Base-by-base conservation (phyloP, 2,113 vertebrate genomes). In the Spea bombifrons region DNA sequence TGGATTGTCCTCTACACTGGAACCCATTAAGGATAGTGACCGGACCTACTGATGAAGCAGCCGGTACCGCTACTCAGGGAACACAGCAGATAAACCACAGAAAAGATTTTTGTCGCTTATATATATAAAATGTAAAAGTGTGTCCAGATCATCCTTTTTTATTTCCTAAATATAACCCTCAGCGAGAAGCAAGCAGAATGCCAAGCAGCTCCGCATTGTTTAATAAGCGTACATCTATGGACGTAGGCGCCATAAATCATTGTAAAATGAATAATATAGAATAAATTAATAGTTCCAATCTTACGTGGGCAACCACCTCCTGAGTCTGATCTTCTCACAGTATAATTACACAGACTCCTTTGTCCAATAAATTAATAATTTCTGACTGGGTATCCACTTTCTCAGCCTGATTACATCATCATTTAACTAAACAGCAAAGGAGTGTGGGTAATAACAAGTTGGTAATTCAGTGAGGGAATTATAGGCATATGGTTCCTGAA, bases 211-310 rank as follows among this genome's bases (percentile, higher is more conserved):
- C 2, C 55, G 12, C 55, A 13, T 59, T 13, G 55, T 13, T 30
- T 30, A 30, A 30, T 30, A 30, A 30, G 30, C 10, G 10, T 13
- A 13, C 52, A 3, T 47, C 52, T 59, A 46, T 44, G 3, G 16
- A 17, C 45, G 16, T 5, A 15, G 9, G 57, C 30, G 8, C 46
- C 12, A 67, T 67, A 67, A 67, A 10, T 66, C 73, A 66, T 50
- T 10, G 44, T 5, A 44, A 59, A 66, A 13, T n/a, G 48, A 43
- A 55, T 75, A 64, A 50, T n/a, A 46, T 16, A 12, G 66, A 52
- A 61, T 74, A 64, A 45, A 52, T 65, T 59, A 75, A 75, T 75
- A 12, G 49, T 30, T 53, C 49, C 8, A n/a, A 17, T 67, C 47
- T 15, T 8, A 3, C 16, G 6, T 30, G 47, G 73, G 30, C 73